Evolutionary conservation across 2,113 vertebrate species (phyloP).

Genomic region (Motacilla tschutschensis): DNA sequence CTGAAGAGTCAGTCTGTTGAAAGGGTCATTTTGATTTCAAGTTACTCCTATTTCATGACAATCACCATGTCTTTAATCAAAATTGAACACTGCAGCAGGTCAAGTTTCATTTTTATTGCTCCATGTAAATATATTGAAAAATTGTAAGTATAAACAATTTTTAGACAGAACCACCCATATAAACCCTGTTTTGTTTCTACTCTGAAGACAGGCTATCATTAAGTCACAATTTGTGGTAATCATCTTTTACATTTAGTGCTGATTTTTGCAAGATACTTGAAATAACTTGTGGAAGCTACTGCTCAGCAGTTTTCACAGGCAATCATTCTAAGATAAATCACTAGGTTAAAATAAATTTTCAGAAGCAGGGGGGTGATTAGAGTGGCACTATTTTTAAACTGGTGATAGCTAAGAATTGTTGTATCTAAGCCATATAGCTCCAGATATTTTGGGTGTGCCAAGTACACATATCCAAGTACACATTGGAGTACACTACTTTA

Average conservation of each 20-base stretch:
- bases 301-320: background rate
- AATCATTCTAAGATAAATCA: slow-evolving; percentile 1
- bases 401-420: background rate
- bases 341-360: background rate
- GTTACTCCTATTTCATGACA: slow-evolving; percentile 19
- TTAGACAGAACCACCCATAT: background rate
- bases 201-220: slow-evolving; percentile 25
- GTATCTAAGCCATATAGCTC: background rate
- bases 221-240: slow-evolving; percentile 42
- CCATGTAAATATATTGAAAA: slow-evolving; percentile 29
- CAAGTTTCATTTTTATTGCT: slow-evolving; percentile 27
- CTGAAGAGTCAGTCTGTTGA: background rate
- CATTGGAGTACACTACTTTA: background rate
- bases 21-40: slow-evolving; percentile 12
- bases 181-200: background rate
- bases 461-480: background rate
- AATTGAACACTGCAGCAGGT: background rate
- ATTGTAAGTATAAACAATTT: slow-evolving; percentile 30
- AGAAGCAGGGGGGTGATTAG: background rate
- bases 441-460: background rate
- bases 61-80: slow-evolving; percentile 16
- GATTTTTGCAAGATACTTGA: slow-evolving; percentile 20
- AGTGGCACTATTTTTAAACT: background rate
- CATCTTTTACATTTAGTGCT: slow-evolving; percentile 2
- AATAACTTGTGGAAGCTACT: slow-evolving; percentile 12